Evolutionary conservation across 1,140 invertebrate species (phyloP), one percentile per base, ranked within the genome.

Genomic region (Monochamus saltuarius): DNA sequence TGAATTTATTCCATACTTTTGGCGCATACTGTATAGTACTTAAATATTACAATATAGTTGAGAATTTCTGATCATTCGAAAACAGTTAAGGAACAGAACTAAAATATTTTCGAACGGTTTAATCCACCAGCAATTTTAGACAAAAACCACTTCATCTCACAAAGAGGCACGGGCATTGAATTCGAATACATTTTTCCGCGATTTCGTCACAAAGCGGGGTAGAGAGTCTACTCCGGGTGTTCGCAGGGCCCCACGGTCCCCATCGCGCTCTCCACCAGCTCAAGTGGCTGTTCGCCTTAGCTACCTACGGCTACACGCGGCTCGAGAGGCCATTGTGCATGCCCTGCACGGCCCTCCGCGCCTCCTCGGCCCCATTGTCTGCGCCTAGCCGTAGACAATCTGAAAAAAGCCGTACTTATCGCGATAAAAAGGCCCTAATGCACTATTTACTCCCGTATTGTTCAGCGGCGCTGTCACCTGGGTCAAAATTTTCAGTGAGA

Each of bases 371-470:
- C 29, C 51, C 37, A 53, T 53, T 53, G 51, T 53, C 36, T 14
- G 13, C 19, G 14, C 17, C 22, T 29, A 29, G 22, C 22, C 2
- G 22, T 29, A 29, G 22, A 29, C 22, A 29, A 29, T 36, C 19
- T 36, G 40, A 53, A 53, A 50, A 53, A 53, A 53, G 51, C 38
- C 51, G 51, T 38, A 53, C 51, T 53, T 39, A 53, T 53, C 51
- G n/a, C 51, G 51, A 53, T 53, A 38, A 53, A 53, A 53, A 53
- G 22, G 51, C 36, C 51, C 51, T 53, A 53, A 53, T 53, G 51
- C 51, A 53, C 51, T 53, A 53, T 53, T 53, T 53, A 53, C 35
- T 16, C 51, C 7, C 36, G 51, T 53, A 53, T 53, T 53, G 51
- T 53, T 53, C 51, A 36, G 22, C 13, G 39, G 14, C 16, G 37